Conservation (phyloP, 2,797 vertebrate genomes). For the Sebastes taczanowskii region DNA sequence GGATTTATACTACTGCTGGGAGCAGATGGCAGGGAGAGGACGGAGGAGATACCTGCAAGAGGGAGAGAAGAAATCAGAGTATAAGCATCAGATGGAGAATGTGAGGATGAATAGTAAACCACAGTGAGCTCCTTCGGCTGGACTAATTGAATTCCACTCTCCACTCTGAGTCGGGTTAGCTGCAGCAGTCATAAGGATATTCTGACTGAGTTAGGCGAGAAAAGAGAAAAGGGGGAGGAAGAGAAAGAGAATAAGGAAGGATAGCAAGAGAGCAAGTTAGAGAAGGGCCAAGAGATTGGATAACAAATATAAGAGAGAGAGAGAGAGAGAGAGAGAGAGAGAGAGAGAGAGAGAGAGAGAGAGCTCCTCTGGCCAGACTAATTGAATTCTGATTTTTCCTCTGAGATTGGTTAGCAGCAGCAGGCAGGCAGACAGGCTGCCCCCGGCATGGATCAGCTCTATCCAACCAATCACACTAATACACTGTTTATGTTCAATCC, state of each 20-base stretch:
- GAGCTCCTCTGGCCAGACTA: slow-evolving; percentile 64
- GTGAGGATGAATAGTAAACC: slow-evolving; percentile 59
- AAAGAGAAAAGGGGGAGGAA: not conserved
- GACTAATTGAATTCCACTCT: slow-evolving; percentile 66
- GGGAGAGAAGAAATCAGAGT: slow-evolving; percentile 32
- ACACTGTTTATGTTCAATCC: slow-evolving; percentile 77
- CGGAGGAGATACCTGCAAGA: slow-evolving; percentile 16
- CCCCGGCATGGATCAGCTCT: slow-evolving; percentile 71
- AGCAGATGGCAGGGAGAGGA: slow-evolving; percentile 15
- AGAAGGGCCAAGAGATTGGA: slow-evolving; percentile 48
- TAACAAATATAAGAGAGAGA: slow-evolving; percentile 52
- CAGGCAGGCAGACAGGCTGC: slow-evolving; percentile 71
- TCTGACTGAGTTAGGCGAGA: slow-evolving; percentile 6
- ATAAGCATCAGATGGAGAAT: slow-evolving; percentile 48
- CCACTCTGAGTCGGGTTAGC: slow-evolving; percentile 18
- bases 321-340: slow-evolving; percentile 21
- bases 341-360: slow-evolving; percentile 11
- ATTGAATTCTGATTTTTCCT: slow-evolving; percentile 79
- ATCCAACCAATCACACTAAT: slow-evolving; percentile 79
- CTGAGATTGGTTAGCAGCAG: slow-evolving; percentile 75
- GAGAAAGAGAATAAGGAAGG: not conserved
- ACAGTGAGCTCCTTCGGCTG: slow-evolving; percentile 37
- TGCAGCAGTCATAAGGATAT: slow-evolving; percentile 39
- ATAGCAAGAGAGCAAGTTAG: slow-evolving; percentile 31
- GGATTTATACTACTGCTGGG: slow-evolving; percentile 54